These are phyloP conservation scores for Apostichopus japonicus DNA, from an alignment of 35 echinoderm and acorn worm genomes.

Conservation along the genomic window DNA sequence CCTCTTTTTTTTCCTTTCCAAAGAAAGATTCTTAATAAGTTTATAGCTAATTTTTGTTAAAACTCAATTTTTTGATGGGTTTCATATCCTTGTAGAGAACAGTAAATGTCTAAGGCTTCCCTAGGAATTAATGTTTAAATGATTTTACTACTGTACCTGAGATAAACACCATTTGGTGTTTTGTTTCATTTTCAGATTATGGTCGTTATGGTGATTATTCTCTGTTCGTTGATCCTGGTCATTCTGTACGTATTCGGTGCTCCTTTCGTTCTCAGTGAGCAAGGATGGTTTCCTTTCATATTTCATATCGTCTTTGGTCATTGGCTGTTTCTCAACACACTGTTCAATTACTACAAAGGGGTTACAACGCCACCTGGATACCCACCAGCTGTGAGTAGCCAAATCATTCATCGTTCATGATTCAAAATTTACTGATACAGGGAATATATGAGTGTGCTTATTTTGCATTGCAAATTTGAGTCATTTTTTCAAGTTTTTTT, in stretches of 20 bases:
- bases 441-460: no score
- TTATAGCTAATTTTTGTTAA: background rate
- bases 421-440: background rate
- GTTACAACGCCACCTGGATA: conserved; percentile 80
- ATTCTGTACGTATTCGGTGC: conserved; percentile 70
- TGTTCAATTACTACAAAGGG: conserved; percentile 94
- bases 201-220: conserved; percentile 77
- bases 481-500: no score
- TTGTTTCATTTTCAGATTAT: conserved; percentile 60
- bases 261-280: conserved; percentile 33
- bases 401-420: no score
- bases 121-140: no score
- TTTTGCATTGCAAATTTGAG: no score
- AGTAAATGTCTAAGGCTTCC: no score
- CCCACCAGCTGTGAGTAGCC: conserved; percentile 79
- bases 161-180: background rate
- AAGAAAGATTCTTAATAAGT: background rate
- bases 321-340: conserved; percentile 84
- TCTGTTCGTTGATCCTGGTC: conserved; percentile 46
- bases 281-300: background rate
- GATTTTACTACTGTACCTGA: no score
- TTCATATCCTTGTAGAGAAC: no score
- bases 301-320: conserved; percentile 89
- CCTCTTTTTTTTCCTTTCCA: no score
- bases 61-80: no score